Conservation (phyloP, 2,797 vertebrate species). For the Bucorvus abyssinicus region DNA sequence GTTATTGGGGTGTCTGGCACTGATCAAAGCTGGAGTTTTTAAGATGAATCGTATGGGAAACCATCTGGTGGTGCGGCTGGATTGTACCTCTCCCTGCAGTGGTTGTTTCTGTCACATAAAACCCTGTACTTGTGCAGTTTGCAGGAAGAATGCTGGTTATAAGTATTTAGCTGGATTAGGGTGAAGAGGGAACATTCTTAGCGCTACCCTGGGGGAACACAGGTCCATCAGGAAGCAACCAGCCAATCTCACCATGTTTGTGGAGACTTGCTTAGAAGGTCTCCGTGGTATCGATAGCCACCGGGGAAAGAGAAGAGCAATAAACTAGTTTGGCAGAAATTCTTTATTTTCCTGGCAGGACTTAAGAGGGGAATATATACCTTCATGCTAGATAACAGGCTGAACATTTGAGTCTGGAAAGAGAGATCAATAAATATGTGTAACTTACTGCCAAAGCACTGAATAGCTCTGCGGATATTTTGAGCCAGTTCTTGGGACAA, state of each 20-base stretch:
- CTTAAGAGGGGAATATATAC: background rate
- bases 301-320: background rate
- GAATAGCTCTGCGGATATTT: background rate
- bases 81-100: background rate
- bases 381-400: background rate
- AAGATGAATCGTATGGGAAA: background rate
- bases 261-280: too few species aligned
- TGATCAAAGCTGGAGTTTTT: background rate
- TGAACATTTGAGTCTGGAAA: background rate
- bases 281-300: background rate
- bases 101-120: background rate
- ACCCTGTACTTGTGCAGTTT: background rate
- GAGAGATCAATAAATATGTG: conserved; percentile 9
- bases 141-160: background rate
- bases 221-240: background rate
- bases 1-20: background rate
- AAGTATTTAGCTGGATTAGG: background rate
- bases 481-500: background rate
- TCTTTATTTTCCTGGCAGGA: background rate
- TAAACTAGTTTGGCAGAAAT: conserved; percentile 13
- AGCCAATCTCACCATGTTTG: rapidly evolving
- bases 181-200: background rate
- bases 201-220: background rate
- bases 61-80: background rate
- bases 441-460: background rate